These are phyloP conservation scores for Cryptoleucopteryx plumbea DNA, from an alignment of 2,113 vertebrate genomes.

Conservation along the genomic window DNA sequence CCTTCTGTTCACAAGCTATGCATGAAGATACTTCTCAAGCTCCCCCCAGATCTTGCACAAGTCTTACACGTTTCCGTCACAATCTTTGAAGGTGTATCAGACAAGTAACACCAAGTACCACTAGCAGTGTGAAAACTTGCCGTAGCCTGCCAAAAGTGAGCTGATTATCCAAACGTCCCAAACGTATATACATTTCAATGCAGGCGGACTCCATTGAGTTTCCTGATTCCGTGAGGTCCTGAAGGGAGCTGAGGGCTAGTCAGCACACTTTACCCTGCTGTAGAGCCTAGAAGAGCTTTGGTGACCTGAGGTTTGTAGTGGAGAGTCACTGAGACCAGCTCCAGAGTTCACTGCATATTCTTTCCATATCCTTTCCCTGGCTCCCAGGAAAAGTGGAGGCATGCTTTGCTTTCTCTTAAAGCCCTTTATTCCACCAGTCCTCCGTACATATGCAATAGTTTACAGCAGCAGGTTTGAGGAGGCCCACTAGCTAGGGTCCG, in stretches of 20 bases:
- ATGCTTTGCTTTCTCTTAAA: background rate
- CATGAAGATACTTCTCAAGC: background rate
- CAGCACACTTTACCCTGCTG: background rate
- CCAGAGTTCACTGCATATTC: background rate
- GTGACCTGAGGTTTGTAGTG: background rate
- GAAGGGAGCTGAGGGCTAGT: background rate
- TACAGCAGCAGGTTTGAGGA: background rate
- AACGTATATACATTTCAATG: background rate
- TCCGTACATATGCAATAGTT: background rate
- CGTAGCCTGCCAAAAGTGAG: background rate
- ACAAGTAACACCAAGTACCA: background rate
- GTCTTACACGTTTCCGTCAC: background rate
- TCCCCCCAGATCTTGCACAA: background rate
- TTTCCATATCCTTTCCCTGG: background rate
- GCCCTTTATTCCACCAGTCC: background rate
- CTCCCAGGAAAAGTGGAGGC: background rate
- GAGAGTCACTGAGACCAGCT: background rate
- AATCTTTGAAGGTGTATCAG: background rate
- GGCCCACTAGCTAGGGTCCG: background rate
- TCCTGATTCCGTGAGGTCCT: background rate
- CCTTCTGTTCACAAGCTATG: background rate
- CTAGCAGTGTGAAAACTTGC: background rate
- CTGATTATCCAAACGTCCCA: background rate
- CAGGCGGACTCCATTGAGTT: background rate
- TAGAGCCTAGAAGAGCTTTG: background rate